Evolutionary conservation across 37 sponge, comb jelly and placozoan genomes (phyloP).

Genomic region (Tethya wilhelma): DNA sequence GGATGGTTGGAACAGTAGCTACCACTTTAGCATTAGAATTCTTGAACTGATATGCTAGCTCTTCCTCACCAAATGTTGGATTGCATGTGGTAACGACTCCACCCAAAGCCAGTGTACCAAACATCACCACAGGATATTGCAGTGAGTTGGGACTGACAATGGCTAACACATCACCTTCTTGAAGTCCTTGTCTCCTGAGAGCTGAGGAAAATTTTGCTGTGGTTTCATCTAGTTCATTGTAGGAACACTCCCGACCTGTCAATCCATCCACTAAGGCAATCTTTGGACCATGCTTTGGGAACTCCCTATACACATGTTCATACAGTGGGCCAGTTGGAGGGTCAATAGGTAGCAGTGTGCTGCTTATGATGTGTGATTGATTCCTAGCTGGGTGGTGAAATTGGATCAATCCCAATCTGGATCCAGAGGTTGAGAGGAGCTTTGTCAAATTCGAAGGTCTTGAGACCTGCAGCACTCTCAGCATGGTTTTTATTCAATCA

Average conservation of each 20-base stretch:
- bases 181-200: slow-evolving; percentile 50
- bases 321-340: slow-evolving; percentile 38
- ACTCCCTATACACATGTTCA: slow-evolving; percentile 12
- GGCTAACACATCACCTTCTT: slow-evolving; percentile 62
- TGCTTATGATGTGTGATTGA: too few species aligned
- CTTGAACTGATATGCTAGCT: slow-evolving; percentile 78
- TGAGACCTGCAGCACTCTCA: too few species aligned
- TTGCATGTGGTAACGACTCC: slow-evolving; percentile 77
- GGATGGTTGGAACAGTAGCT: slow-evolving; percentile 56
- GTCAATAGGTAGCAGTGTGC: too few species aligned
- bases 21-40: slow-evolving; percentile 61
- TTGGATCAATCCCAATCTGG: too few species aligned
- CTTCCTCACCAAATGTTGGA: slow-evolving; percentile 65
- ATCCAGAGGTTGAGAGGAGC: too few species aligned
- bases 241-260: slow-evolving; percentile 53
- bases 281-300: slow-evolving; percentile 28
- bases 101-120: slow-evolving; percentile 75
- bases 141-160: slow-evolving; percentile 61
- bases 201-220: slow-evolving; percentile 49
- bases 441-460: too few species aligned
- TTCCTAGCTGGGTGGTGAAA: too few species aligned
- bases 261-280: slow-evolving; percentile 63
- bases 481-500: too few species aligned
- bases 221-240: slow-evolving; percentile 46
- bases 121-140: slow-evolving; percentile 41